Base-by-base conservation (phyloP, 1,140 invertebrate species). In the Rhagoletis zephyria region DNA sequence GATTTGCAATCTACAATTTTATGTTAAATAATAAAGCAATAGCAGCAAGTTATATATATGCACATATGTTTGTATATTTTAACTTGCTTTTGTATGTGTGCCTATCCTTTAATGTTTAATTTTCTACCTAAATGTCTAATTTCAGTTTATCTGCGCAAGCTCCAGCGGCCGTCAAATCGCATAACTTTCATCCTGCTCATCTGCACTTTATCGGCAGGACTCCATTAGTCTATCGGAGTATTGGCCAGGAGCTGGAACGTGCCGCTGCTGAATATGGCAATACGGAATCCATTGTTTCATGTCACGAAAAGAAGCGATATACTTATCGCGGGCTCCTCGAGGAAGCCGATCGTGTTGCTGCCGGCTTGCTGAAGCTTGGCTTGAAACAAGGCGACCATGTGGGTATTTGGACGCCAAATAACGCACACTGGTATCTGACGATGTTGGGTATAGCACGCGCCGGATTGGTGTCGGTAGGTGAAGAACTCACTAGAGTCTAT, bases 401-500 rank as follows among this genome's bases (percentile, higher is more conserved):
- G 3, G 98, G 96, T 0, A 94, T 99, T 14, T 99, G 97, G 97
- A 95, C 96, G 0, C 97, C 98, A 0, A 99, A 99, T 93, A 94
- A 94, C 45, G 90, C 95, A 6, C 96, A 97, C 90, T 99, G 98
- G 98, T 94, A 97, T 4, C 90, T 98, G 0, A 94, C 95, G 0
- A 95, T 96, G 89, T 94, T 97, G 88, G 98, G 96, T 1, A 95
- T 96, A 4, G 95, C 96, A 0, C 95, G 97, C 89, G 95, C 96
- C 12, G 98, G 98, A 0, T 93, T 98, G 0, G 95, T 98, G 87
- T 93, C 96, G 87, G 98, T 97, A 7, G 19, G 74, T 67, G 64
- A 67, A 4, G 64, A 67, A 2, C 19, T n/a, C 6, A 30, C 4
- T 14, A 63, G 4, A 63, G 9, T 63, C 16, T 9, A 56, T 7